Conservation (phyloP, 2,113 vertebrate species). For the Crypturellus undulatus region DNA sequence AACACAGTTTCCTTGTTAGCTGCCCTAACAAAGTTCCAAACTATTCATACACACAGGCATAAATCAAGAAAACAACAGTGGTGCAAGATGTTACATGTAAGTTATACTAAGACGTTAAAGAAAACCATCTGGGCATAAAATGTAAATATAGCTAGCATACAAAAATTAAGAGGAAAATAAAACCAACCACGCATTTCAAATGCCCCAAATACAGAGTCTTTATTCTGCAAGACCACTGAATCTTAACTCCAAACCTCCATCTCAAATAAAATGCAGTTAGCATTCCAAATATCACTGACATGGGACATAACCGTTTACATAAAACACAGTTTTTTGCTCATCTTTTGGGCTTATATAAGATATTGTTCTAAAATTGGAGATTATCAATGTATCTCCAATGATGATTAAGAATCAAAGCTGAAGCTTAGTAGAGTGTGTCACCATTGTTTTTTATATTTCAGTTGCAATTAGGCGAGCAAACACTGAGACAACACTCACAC, state of each 20-base stretch:
- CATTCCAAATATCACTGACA: neutral
- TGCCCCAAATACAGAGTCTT: constrained; percentile 5
- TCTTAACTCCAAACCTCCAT: neutral
- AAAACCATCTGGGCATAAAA: constrained; percentile 66
- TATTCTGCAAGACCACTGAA: neutral
- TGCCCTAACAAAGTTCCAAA: constrained; percentile 52
- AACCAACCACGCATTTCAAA: neutral
- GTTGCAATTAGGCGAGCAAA: neutral
- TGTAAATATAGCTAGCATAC: constrained; percentile 35
- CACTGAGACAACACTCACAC: neutral
- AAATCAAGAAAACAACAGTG: constrained; percentile 61
- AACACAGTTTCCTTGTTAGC: constrained; percentile 18
- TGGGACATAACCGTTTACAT: neutral
- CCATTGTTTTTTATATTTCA: neutral
- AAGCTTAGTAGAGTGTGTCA: neutral
- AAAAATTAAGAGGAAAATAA: constrained; percentile 50
- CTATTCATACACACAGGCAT: constrained; percentile 41
- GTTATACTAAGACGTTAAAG: constrained; percentile 51
- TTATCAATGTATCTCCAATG: neutral
- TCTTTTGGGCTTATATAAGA: neutral
- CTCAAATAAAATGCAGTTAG: neutral
- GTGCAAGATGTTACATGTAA: constrained; percentile 40
- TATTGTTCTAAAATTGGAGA: neutral
- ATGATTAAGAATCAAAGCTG: neutral
- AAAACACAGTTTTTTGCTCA: neutral